Conservation (phyloP, 2,797 vertebrate genomes). For the Hylomyscus alleni region DNA sequence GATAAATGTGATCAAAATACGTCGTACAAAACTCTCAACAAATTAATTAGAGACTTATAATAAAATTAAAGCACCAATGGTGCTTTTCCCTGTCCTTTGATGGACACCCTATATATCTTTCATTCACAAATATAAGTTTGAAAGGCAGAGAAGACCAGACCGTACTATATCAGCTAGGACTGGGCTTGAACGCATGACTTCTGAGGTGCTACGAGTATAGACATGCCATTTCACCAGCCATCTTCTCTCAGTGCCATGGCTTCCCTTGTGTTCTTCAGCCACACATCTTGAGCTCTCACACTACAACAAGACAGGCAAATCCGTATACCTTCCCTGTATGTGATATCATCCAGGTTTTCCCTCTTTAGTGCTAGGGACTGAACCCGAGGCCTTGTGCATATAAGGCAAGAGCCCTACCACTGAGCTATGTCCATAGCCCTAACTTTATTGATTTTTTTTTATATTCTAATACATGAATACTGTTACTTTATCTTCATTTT, state of each 20-base stretch:
- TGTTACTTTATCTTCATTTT: slow-evolving; percentile 21
- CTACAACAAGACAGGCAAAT: not conserved
- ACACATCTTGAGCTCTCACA: not conserved
- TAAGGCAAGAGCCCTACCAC: not conserved
- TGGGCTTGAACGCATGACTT: not conserved
- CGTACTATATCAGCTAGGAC: not conserved
- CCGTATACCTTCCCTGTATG: not conserved
- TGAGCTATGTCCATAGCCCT: not conserved
- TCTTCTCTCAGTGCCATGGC: not conserved
- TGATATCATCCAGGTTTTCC: not conserved
- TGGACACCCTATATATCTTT: not conserved
- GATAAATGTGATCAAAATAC: not conserved
- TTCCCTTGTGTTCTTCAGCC: not conserved
- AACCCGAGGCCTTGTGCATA: not conserved
- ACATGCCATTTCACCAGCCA: not conserved
- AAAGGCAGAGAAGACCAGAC: not conserved
- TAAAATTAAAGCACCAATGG: not conserved
- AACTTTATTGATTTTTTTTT: not conserved
- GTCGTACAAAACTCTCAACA: not conserved
- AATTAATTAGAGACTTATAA: not conserved
- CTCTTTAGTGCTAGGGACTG: not conserved
- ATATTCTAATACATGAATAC: not conserved
- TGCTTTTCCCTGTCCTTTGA: not conserved
- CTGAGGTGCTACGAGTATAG: not conserved
- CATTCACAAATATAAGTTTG: slow-evolving; percentile 24